A percentile compares a stretch with the other conserved stretches of the same genome.
Conservation (phyloP, 2,888 invertebrate genomes). For the Chironomus riparius region DNA sequence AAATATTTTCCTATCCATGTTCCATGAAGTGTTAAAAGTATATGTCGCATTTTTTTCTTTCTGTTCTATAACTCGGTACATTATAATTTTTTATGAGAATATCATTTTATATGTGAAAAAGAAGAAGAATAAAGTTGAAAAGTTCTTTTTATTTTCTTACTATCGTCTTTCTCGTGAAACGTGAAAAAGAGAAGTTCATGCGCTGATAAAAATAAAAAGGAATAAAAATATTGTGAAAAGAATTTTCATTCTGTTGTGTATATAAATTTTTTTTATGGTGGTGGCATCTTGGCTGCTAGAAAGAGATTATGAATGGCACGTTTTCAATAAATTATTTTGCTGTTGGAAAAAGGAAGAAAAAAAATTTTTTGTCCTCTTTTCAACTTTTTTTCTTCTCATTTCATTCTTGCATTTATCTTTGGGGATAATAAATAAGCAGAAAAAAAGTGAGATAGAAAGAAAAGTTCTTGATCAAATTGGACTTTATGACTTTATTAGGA, state of each 20-base stretch:
- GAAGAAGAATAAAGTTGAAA: neutral
- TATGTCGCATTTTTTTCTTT: neutral
- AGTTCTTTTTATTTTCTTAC: neutral
- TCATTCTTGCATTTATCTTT: neutral
- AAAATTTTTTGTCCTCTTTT: neutral
- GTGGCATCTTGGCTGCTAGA: constrained; percentile 13
- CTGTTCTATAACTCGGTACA: neutral
- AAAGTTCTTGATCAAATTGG: constrained; percentile 24
- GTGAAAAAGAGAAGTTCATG: constrained; percentile 7
- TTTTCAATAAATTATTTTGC: constrained; percentile 26
- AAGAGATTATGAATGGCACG: constrained; percentile 26
- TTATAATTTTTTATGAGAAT: constrained; percentile 20
- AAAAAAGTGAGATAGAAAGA: neutral
- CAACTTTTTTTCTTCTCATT: neutral
- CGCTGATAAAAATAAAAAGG: neutral
- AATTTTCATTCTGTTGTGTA: constrained; percentile 2
- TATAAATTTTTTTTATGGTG: constrained; percentile 7
- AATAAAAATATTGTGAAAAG: constrained; percentile 7
- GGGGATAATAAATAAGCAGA: constrained; percentile 23
- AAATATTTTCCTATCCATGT: neutral
- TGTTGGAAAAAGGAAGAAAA: neutral
- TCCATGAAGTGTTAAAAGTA: constrained; percentile 7
- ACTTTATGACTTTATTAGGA: constrained; percentile 23
- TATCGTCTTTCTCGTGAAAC: neutral
- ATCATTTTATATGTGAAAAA: neutral